Base-by-base conservation (phyloP, 2,113 vertebrate species). In the Notiomystis cincta region DNA sequence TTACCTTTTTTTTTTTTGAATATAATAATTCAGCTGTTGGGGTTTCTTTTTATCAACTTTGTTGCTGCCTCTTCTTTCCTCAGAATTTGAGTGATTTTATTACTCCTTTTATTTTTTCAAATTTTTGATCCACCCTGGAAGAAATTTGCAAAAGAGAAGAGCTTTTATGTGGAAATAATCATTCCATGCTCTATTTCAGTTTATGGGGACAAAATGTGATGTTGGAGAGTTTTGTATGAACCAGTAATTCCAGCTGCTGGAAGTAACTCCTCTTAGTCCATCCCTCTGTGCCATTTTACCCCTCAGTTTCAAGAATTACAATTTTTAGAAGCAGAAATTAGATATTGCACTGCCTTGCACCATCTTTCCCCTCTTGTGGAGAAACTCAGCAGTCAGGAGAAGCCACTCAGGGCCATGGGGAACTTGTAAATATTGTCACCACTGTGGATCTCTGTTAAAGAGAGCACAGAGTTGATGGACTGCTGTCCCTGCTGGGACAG, bases 361-460 rank as follows among this genome's bases (percentile, higher is more conserved):
- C 25, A 37, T 57, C 50, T 73, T 82, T 80, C 13, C 54, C 13
- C 16, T 57, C 7, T 48, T 21, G 13, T 2, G 9, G 62, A 56
- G 58, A 35, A 82, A 38, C 25, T 31, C n/a, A 24, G 62, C 0
- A 8, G 30, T 54, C 38, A 21, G 30, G 30, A 82, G 66, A 40
- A 54, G 31, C 25, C 17, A 13, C 35, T 38, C 4, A 92, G 44
- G 27, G 11, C 27, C 14, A 1, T 5, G 19, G 35, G 15, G 30
- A 23, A 12, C 48, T 67, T 81, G 15, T 47, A 53, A 80, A 81
- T 9, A 3, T 45, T 27, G 37, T 72, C 31, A 54, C 31, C 7
- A 0, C 2, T n/a, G 31, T 35, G 23, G 10, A 27, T 22, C 45
- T 61, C 15, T 31, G 0, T 25, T 14, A 21, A 1, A 13, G 9